A percentile compares a stretch with the other conserved stretches of the same genome.
Evolutionary conservation across 2,113 vertebrate genomes (phyloP).

Genomic region (Amphiprion ocellaris): DNA sequence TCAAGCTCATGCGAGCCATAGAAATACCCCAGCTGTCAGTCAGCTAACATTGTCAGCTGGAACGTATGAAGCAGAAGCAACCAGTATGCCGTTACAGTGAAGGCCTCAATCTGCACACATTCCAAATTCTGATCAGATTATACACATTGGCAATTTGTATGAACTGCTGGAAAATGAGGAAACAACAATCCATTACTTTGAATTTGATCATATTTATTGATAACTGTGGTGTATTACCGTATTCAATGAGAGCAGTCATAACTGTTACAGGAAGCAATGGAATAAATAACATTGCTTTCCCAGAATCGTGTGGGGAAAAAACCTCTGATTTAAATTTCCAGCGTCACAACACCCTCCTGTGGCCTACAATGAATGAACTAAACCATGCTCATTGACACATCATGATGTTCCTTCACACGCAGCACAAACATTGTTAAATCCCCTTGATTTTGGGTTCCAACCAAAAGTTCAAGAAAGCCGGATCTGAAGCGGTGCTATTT

Average conservation of each 20-base stretch:
- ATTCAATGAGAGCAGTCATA: neutral
- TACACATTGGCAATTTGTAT: neutral
- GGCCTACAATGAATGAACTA: neutral
- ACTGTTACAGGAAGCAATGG: neutral
- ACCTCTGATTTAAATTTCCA: constrained; percentile 4
- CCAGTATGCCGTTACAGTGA: too few relatives aligned
- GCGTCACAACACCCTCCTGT: neutral
- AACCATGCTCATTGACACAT: constrained; percentile 31
- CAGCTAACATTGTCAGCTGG: neutral
- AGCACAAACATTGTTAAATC: constrained; percentile 25
- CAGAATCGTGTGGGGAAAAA: constrained; percentile 5
- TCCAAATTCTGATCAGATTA: constrained; percentile 2
- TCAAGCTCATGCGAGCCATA: neutral
- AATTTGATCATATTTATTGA: neutral
- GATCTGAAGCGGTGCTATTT: constrained; percentile 50
- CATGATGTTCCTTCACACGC: constrained; percentile 26
- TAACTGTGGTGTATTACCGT: neutral
- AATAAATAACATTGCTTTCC: constrained; percentile 15
- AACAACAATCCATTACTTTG: neutral
- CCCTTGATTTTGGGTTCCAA: constrained; percentile 41
- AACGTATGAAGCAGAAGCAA: neutral
- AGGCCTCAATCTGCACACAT: neutral
- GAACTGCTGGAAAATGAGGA: neutral
- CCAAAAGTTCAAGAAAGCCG: constrained; percentile 42
- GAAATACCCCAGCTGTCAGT: neutral